Conservation (phyloP, 2,113 vertebrate species). For the Callipepla squamata region DNA sequence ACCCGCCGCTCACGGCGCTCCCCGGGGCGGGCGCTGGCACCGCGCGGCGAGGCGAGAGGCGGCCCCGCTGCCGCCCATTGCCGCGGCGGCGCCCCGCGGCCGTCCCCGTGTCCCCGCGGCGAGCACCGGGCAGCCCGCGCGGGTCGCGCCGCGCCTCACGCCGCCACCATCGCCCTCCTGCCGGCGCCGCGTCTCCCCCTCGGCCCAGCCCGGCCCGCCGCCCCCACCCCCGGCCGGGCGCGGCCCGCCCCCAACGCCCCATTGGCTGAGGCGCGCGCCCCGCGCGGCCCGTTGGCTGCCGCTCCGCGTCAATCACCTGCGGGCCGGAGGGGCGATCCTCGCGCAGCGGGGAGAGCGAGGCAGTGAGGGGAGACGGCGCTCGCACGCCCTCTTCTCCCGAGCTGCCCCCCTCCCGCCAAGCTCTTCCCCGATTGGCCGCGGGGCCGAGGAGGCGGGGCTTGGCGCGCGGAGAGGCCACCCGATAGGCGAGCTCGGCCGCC, state of each 20-base stretch:
- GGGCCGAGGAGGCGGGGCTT: not conserved
- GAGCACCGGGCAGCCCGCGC: not conserved
- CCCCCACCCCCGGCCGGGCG: too few relatives aligned
- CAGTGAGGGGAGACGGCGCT: rapidly evolving
- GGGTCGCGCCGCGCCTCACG: not conserved
- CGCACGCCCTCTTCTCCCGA: not conserved
- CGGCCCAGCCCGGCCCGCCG: not conserved
- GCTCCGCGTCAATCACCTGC: not conserved
- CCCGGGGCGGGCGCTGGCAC: too few relatives aligned
- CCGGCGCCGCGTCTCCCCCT: not conserved
- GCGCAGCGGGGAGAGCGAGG: not conserved
- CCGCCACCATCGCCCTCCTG: constrained; percentile 12
- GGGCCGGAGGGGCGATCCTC: not conserved
- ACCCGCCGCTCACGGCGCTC: not conserved
- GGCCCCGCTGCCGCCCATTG: constrained; percentile 6
- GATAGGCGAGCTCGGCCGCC: not conserved
- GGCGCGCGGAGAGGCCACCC: rapidly evolving
- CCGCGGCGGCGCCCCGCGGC: constrained; percentile 39
- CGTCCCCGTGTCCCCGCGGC: constrained; percentile 62
- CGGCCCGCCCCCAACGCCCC: not conserved
- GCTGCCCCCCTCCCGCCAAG: not conserved
- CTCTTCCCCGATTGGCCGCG: not conserved
- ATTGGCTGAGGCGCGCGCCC: not conserved
- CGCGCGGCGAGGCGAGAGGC: too few relatives aligned
- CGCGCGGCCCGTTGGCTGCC: rapidly evolving